These are phyloP conservation scores for Ephydatia muelleri DNA, from an alignment of 37 sponge, comb jelly and placozoan species.

Conservation along the genomic window DNA sequence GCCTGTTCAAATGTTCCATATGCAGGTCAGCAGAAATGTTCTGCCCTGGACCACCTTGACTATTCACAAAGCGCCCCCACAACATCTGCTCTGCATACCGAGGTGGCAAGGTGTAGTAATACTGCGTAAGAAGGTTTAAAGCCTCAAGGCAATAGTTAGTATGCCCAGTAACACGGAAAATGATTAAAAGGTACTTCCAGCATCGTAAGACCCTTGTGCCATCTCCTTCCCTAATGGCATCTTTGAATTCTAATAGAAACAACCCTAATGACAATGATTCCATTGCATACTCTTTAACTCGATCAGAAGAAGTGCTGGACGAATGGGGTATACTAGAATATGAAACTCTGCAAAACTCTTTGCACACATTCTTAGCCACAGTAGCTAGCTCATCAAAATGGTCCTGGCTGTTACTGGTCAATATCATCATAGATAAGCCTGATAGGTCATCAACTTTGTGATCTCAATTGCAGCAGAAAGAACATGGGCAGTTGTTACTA, in stretches of 20 bases:
- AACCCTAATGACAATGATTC: slow-evolving; percentile 8
- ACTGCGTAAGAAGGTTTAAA: slow-evolving; percentile 13
- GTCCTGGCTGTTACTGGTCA: no score
- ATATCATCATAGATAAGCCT: no score
- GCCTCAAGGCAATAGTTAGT: slow-evolving; percentile 41
- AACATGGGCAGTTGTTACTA: slow-evolving; percentile 27
- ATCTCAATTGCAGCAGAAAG: slow-evolving; percentile 46
- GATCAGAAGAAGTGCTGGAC: background rate
- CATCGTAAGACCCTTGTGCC: slow-evolving; percentile 23
- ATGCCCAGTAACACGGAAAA: slow-evolving; percentile 14
- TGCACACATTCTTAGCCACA: no score
- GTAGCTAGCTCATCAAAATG: no score
- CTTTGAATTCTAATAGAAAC: slow-evolving; percentile 11
- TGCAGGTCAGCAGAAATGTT: slow-evolving; percentile 20
- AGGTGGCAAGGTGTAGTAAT: slow-evolving; percentile 2
- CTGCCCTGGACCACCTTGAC: slow-evolving; percentile 8
- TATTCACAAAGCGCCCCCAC: slow-evolving; percentile 29
- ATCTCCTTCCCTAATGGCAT: slow-evolving; percentile 32
- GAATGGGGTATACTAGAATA: no score
- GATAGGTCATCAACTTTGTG: background rate
- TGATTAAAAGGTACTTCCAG: slow-evolving; percentile 16
- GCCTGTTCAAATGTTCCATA: slow-evolving; percentile 25
- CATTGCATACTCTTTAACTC: slow-evolving; percentile 14
- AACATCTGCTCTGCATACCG: slow-evolving; percentile 19
- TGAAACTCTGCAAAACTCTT: no score